Evolutionary conservation across 2,113 vertebrate species (phyloP), one percentile per base, ranked within the genome.

Genomic region (Istiophorus platypterus): DNA sequence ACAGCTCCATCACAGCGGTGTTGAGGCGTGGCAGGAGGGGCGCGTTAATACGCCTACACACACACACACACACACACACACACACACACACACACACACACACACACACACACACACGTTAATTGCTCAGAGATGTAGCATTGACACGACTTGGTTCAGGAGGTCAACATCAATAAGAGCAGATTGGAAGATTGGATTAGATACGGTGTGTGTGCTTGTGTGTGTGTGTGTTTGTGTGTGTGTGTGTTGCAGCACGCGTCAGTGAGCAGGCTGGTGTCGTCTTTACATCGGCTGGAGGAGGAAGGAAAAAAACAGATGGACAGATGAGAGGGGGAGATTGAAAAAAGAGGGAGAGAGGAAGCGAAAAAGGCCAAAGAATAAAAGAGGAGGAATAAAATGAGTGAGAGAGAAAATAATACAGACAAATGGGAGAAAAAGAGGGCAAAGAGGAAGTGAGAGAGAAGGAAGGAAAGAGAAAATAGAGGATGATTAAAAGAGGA

Each of bases 161-260:
- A 88, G 93, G 90, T 93, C 90, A 89, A 92, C 91, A 89, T 90
- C 93, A 91, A 92, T 93, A 91, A 91, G 76, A 81, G 85, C 84
- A 91, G 92, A 93, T 89, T 92, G 87, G 89, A 88, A 90, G 91
- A 92, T 92, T 93, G 80, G 92, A 93, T 93, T 94, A 91, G 88
- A 92, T 80, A 80, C 66, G 76, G 79, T 69, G 77, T 68, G 78
- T 47, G 85, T 62, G 49, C 39, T 76, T 26, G 59, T 8, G 24
- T 79, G 52, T 72, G 76, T 51, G 86, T 34, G 88, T 71, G 71
- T 75, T 65, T 72, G 74, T 45, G 56, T 58, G 62, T 57, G 52
- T 45, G 65, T 37, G 83, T 67, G 49, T 47, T 34, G 31, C 31
- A 66, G 80, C 26, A 59, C 6, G 24, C 12, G 20, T 72, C 15